phyloP scores from a whole-genome alignment of 1,140 invertebrate genomes.

The Gonioctena quinquepunctata region DNA sequence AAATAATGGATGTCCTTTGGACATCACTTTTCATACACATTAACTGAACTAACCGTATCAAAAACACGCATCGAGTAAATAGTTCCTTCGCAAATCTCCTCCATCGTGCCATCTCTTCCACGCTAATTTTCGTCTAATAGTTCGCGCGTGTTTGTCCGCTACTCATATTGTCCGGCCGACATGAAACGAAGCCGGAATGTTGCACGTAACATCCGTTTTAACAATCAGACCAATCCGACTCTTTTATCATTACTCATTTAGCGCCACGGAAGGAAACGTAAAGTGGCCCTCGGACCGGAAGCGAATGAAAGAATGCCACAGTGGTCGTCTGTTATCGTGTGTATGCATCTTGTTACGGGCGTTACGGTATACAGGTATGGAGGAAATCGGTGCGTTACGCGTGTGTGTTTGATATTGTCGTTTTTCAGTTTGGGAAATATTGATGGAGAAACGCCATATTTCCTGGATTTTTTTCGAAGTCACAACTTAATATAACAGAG shows the following conservation, averaged over 20 bases:
- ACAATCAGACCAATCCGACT: constrained; percentile 43
- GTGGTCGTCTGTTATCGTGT: constrained; percentile 43
- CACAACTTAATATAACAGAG: no score
- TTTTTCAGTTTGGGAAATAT: no score
- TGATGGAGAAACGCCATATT: no score
- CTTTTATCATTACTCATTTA: constrained; percentile 46
- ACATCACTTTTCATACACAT: no score
- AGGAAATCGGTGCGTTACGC: background rate
- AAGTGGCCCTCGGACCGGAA: constrained; percentile 49
- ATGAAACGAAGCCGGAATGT: constrained; percentile 19
- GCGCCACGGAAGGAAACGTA: constrained; percentile 50
- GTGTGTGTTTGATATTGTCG: no score
- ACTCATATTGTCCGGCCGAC: background rate
- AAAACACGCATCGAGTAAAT: background rate
- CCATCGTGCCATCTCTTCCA: constrained; percentile 14
- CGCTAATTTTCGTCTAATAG: constrained; percentile 31
- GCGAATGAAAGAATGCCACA: constrained; percentile 47
- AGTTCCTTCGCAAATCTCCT: background rate
- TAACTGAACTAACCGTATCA: no score
- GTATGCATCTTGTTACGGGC: constrained; percentile 42
- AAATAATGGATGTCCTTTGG: no score
- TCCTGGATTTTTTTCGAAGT: no score
- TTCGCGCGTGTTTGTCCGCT: constrained; percentile 22
- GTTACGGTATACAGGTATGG: constrained; percentile 31
- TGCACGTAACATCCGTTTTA: constrained; percentile 51